Evolutionary conservation across 1,140 invertebrate species (phyloP), one percentile per base, ranked within the genome.

Genomic region (Drosophila burlai): DNA sequence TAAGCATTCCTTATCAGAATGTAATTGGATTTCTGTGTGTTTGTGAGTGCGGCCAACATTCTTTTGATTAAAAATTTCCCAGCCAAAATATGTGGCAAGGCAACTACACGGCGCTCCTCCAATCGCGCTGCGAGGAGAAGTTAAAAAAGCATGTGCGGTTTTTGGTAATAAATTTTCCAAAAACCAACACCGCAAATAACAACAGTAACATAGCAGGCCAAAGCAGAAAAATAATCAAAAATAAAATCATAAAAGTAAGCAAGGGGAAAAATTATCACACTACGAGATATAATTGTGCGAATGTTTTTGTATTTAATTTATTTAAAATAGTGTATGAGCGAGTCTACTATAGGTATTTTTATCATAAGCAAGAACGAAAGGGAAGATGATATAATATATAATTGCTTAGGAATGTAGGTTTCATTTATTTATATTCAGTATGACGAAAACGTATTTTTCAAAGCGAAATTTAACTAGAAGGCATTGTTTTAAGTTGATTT

Each of bases 11-110:
- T 69, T 80, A 81, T 81, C 81, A 89, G 80, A 81, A 73, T 72
- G 85, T 90, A 84, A 87, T 87, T 90, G 85, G 78, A 84, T 81
- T 72, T 74, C 18, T 36, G 18, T 31, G 26, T 34, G 50, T 15
- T 49, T 26, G 50, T 15, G 59, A 49, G 68, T 38, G 47, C 47
- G 77, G 59, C 55, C 73, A 68, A 31, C 71, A 75, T 75, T 75
- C 65, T 68, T 81, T 87, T 87, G 77, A 87, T 87, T 87, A 89
- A 84, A 89, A 78, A 83, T 76, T 45, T 65, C 8, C 50, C 36
- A 31, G 38, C 43, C 52, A 72, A 69, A 79, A 76, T 67, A 68
- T 67, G 50, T 67, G 24, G n/a, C 38, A 26, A 66, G 40, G 63
- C 49, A 64, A 47, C 60, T 50, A 52, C 52, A 24, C n/a, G 46